A percentile compares a stretch with the other conserved stretches of the same genome.
Evolutionary conservation across 2,888 invertebrate species (phyloP).

Genomic region (Meta bourneti): DNA sequence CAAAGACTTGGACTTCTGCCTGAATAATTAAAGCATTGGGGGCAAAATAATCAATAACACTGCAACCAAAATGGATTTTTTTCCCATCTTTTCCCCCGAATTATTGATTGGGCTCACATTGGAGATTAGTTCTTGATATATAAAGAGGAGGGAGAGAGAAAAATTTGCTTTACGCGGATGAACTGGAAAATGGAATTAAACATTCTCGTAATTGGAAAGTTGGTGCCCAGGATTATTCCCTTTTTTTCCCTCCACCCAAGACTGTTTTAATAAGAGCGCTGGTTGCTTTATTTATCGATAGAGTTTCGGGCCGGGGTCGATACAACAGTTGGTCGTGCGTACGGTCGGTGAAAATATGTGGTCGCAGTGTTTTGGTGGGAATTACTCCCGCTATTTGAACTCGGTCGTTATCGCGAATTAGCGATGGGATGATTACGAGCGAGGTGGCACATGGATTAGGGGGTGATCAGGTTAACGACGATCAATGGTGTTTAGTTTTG

Average conservation of each 20-base stretch:
- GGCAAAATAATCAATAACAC: slow-evolving; percentile 77
- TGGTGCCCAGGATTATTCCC: slow-evolving; percentile 34
- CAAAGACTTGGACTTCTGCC: slow-evolving; percentile 76
- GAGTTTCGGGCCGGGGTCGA: slow-evolving; percentile 38
- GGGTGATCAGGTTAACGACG: slow-evolving; percentile 21
- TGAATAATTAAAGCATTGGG: slow-evolving; percentile 76
- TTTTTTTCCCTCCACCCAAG: slow-evolving; percentile 37
- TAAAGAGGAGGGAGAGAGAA: slow-evolving; percentile 37
- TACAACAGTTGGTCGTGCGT: slow-evolving; percentile 68
- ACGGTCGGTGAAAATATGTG: slow-evolving; percentile 12
- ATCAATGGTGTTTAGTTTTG: slow-evolving; percentile 10
- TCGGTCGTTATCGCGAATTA: slow-evolving; percentile 30
- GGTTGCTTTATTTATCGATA: slow-evolving; percentile 71
- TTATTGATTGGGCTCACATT: slow-evolving; percentile 73
- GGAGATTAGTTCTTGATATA: slow-evolving; percentile 75
- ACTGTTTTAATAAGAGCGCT: slow-evolving; percentile 67
- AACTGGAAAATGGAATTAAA: slow-evolving; percentile 76
- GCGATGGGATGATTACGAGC: background rate
- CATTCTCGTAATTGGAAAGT: slow-evolving; percentile 76
- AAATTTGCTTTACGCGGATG: slow-evolving; percentile 73
- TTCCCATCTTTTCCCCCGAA: slow-evolving; percentile 54
- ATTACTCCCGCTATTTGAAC: slow-evolving; percentile 4
- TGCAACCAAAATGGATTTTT: slow-evolving; percentile 74
- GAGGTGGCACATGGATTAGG: slow-evolving; percentile 5
- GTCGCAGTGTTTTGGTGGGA: background rate